Evolutionary conservation across 2,113 vertebrate species (phyloP), one percentile per base, ranked within the genome.

Genomic region (Cynoglossus semilaevis): DNA sequence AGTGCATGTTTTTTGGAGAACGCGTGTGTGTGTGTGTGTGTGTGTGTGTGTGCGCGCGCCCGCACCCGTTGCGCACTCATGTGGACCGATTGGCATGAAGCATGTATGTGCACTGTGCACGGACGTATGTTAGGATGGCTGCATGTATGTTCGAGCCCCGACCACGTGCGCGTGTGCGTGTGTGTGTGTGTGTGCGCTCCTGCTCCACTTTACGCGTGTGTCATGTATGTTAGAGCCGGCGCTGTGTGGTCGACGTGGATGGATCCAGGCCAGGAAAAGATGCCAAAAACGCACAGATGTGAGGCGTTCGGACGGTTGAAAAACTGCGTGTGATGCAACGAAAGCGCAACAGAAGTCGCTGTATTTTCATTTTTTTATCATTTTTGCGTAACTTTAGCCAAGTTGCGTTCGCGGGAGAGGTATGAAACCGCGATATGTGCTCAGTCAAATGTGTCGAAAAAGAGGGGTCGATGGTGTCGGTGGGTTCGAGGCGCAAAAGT

Each of bases 161-260:
- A 6, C 2, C 3, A 29, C 22, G 22, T 4, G 22, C 22, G 22
- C 22, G 34, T 22, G 58, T 35, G 17, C 18, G 53, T 6, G 35
- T 15, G 9, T 22, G 17, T 46, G 10, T 43, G 58, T 29, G 34
- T 50, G 62, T 46, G 63, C 76, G 63, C 73, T 70, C 78, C 66
- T 76, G 67, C 22, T 65, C 60, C 71, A 84, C 77, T 87, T 85
- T 73, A 54, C 70, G 75, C 71, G 53, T 79, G 82, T 82, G 86
- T 84, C 84, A 86, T 87, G 86, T 88, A 87, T 86, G 87, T 87
- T 44, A 45, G 19, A 63, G 72, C 83, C 76, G 78, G 85, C 70
- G 81, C 82, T 29, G 48, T 16, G 15, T 45, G 60, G 60, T 35
- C 45, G 57, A 59, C 46, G 13, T 41, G 45, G 16, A 49, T 41